These are phyloP conservation scores for Philopotamus ludificatus DNA, from an alignment of 1,140 invertebrate species.

Conservation along the genomic window DNA sequence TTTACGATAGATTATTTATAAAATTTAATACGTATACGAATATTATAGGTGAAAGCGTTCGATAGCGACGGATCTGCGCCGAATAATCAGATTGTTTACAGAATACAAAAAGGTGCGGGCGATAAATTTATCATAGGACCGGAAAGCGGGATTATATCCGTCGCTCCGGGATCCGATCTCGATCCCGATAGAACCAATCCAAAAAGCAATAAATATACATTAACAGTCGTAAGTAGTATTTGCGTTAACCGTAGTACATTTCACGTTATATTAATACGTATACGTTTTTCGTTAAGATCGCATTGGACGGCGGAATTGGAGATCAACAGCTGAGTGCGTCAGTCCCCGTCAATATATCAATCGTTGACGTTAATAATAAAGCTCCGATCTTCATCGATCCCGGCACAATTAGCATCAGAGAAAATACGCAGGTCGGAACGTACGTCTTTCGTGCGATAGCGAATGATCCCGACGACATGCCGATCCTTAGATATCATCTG, in stretches of 20 bases:
- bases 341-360: conserved; percentile 78
- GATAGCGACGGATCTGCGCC: conserved; percentile 84
- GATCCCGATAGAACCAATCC: conserved; percentile 85
- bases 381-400: conserved; percentile 71
- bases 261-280: neutral
- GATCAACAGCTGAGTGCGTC: conserved; percentile 69
- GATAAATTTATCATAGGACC: conserved; percentile 92
- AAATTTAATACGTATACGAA: neutral
- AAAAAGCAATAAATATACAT: conserved; percentile 65
- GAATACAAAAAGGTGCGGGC: conserved; percentile 80
- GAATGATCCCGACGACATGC: conserved; percentile 74
- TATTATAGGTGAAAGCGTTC: conserved; percentile 68
- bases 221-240: conserved; percentile 61
- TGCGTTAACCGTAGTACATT: neutral
- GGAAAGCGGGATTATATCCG: conserved; percentile 77
- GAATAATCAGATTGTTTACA: conserved; percentile 84
- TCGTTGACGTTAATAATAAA: conserved; percentile 92
- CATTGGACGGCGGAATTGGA: conserved; percentile 85
- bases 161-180: conserved; percentile 81
- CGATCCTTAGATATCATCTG: conserved; percentile 72
- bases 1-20: conserved; percentile 13
- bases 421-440: conserved; percentile 77
- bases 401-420: conserved; percentile 65
- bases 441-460: conserved; percentile 69
- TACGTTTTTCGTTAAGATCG: conserved; percentile 51